Base-by-base conservation (phyloP, 2,113 vertebrate genomes). In the Gymnocephalus cernua region DNA sequence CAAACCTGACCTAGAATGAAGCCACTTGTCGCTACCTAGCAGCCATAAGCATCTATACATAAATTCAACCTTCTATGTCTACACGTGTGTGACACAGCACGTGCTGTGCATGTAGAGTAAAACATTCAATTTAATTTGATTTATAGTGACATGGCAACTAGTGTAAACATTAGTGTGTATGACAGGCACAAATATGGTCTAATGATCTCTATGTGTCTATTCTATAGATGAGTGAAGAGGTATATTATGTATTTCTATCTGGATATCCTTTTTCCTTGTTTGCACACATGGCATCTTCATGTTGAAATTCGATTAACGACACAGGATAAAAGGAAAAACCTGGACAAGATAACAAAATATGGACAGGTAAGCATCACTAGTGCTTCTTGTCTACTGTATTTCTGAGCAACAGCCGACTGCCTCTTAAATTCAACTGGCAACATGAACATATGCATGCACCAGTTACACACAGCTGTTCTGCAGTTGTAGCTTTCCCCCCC, bases 21-120 rank as follows among this genome's bases (percentile, higher is more conserved):
- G 44, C 29, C 41, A 66, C 18, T 68, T 84, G 45, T 23, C 18
- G 68, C 58, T 87, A 62, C 90, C 64, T 82, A 75, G 85, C 82
- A n/a, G n/a, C n/a, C n/a, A n/a, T n/a, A n/a, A n/a, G n/a, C n/a
- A n/a, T n/a, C n/a, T n/a, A n/a, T n/a, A n/a, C n/a, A n/a, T n/a
- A n/a, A n/a, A n/a, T n/a, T n/a, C n/a, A n/a, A n/a, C n/a, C n/a
- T n/a, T n/a, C n/a, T n/a, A n/a, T n/a, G n/a, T 80, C 29, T 57
- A 73, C 74, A 77, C 38, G 32, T 45, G 58, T 76, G 48, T 41
- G n/a, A n/a, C 63, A 32, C 41, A 21, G 19, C 16, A 56, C 3
- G 4, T 59, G 38, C 45, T 23, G 45, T 63, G 7, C 45, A 74
- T 72, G 7, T 44, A 51, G 41, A 86, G 58, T 63, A 54, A 78